These are phyloP conservation scores for Poecilus cupreus DNA, from an alignment of 2,888 invertebrate genomes.

Conservation along the genomic window DNA sequence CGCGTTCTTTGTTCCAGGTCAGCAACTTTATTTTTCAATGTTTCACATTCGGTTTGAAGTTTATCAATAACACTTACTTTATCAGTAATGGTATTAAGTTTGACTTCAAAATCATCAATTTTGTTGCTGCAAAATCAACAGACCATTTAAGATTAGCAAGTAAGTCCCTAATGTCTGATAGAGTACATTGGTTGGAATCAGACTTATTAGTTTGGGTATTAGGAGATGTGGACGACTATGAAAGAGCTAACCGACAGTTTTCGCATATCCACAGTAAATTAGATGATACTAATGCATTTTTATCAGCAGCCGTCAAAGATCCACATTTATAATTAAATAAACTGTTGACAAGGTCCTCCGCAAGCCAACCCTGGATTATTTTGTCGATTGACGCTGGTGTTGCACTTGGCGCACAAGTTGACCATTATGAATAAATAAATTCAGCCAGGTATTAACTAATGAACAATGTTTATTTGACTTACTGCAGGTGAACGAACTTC, in stretches of 20 bases:
- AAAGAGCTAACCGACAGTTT: neutral
- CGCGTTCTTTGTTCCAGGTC: neutral
- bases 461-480: neutral
- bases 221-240: too few species aligned
- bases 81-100: neutral
- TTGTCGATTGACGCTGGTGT: neutral
- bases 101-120: neutral
- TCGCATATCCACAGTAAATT: neutral
- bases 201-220: neutral
- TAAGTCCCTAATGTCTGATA: neutral
- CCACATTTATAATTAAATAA: neutral
- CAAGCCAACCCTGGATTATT: conserved; percentile 4
- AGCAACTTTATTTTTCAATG: neutral
- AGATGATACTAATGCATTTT: neutral
- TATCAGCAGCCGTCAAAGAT: neutral
- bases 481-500: neutral
- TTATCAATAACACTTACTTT: neutral
- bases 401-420: conserved; percentile 6
- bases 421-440: neutral
- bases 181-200: neutral
- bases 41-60: neutral
- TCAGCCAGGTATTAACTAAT: neutral
- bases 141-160: neutral
- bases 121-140: conserved; percentile 1
- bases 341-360: neutral